phyloP scores from a whole-genome alignment of 2,113 vertebrate species.

The Chlorodrepanis virens region DNA sequence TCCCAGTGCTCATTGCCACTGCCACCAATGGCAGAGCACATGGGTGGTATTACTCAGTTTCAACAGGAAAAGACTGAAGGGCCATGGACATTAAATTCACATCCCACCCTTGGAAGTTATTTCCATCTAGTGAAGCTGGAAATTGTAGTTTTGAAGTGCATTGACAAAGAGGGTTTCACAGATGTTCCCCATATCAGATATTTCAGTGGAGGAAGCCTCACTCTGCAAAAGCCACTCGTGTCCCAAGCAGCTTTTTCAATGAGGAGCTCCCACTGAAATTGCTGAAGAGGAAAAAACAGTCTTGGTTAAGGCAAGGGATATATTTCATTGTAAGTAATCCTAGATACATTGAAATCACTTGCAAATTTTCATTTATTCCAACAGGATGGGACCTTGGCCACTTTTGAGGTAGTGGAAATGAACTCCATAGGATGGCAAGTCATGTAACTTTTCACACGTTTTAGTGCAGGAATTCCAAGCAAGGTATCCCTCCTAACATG shows the following conservation, averaged over 20 bases:
- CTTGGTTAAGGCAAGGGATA: background rate
- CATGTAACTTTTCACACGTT: background rate
- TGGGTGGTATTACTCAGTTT: background rate
- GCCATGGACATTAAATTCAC: background rate
- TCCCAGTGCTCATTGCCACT: background rate
- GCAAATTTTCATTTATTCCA: background rate
- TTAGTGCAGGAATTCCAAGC: background rate
- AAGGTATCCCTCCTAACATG: background rate
- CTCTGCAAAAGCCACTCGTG: background rate
- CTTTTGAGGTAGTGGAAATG: background rate
- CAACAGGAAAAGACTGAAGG: background rate
- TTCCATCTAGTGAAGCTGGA: background rate
- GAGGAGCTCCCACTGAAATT: background rate
- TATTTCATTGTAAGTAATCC: background rate
- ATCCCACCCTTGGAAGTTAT: background rate
- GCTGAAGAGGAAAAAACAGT: background rate
- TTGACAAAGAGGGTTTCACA: background rate
- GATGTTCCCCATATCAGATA: background rate
- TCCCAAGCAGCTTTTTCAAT: background rate
- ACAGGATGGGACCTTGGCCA: background rate
- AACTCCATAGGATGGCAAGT: background rate
- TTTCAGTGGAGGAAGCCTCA: background rate
- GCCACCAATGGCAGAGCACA: rapidly evolving
- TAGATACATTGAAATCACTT: background rate
- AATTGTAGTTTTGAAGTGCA: background rate